phyloP scores from a whole-genome alignment of 1,140 invertebrate species.

The Chionoecetes opilio region DNA sequence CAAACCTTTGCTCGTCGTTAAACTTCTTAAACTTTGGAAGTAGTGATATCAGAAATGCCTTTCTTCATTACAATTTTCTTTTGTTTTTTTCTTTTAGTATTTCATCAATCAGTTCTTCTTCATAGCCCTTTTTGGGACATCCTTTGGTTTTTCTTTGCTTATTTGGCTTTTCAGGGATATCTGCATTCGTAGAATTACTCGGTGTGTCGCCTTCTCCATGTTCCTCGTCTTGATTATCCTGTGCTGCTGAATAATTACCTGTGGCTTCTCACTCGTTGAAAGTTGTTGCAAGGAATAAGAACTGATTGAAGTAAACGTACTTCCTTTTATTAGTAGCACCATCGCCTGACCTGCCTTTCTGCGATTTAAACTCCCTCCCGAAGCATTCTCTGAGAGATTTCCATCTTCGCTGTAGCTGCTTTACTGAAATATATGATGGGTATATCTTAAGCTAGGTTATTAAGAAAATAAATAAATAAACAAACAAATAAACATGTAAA shows the following conservation, averaged over 20 bases:
- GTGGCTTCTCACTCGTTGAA: slow-evolving; percentile 38
- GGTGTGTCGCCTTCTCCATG: slow-evolving; percentile 35
- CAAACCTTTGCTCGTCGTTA: slow-evolving; percentile 56
- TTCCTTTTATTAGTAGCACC: slow-evolving; percentile 44
- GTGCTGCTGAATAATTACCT: slow-evolving; percentile 45
- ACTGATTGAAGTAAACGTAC: slow-evolving; percentile 47
- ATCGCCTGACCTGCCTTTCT: slow-evolving; percentile 50
- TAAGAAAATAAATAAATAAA: slow-evolving; percentile 1
- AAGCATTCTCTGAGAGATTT: slow-evolving; percentile 53
- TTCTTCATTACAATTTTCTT: slow-evolving; percentile 54
- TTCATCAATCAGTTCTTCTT: slow-evolving; percentile 6
- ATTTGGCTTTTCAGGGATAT: slow-evolving; percentile 34
- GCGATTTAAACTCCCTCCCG: slow-evolving; percentile 47
- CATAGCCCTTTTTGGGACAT: not conserved
- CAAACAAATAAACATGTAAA: not conserved
- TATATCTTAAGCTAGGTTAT: not conserved
- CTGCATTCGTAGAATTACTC: slow-evolving; percentile 10
- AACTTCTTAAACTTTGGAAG: slow-evolving; percentile 61
- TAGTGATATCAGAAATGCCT: slow-evolving; percentile 41
- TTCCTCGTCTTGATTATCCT: slow-evolving; percentile 47
- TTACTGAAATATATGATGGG: slow-evolving; percentile 44
- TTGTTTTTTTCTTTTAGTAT: slow-evolving; percentile 43
- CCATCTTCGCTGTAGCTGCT: slow-evolving; percentile 56
- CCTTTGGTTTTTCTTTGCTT: slow-evolving; percentile 36
- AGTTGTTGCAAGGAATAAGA: slow-evolving; percentile 42